Evolutionary conservation across 2,113 vertebrate species (phyloP), one percentile per base, ranked within the genome.

Genomic region (Cranoglanis bouderius): DNA sequence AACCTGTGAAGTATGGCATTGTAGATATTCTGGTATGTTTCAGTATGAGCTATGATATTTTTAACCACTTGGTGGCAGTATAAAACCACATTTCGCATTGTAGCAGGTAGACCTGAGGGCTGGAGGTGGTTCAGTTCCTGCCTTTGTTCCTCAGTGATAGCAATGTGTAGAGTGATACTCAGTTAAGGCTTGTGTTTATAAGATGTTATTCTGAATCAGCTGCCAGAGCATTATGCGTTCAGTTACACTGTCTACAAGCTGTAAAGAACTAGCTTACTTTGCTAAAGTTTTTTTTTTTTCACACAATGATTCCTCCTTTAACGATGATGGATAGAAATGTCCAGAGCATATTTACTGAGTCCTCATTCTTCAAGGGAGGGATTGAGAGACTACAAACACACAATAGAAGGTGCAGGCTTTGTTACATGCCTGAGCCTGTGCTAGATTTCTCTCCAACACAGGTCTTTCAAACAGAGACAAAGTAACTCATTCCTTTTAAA

Each of bases 401-500:
- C 14, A 84, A 80, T 43, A 72, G 61, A 89, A 82, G 82, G 19
- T 86, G 55, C 82, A 46, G 74, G 53, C 46, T 77, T 57, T 75
- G 43, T 61, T 86, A 57, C 88, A 85, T 84, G 86, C 57, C 87
- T 83, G 55, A 80, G 67, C 88, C 75, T 82, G 88, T 46, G 38
- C 85, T 43, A 77, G 43, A 51, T 19, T 40, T 72, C 19, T 55
- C 75, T 57, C 38, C 55, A 59, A 19, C 35, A 88, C 59, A 74
- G 21, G 49, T 82, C 32, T 82, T 8, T 29, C 21, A 75, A 80
- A 67, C 13, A 67, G 35, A 78, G 35, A 67, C 83, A 57, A 80
- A 87, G 70, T 72, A 65, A 32, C 40, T 63, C 35, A 70, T 21
- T 32, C 14, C 59, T 16, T 24, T 51, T 84, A 19, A 84, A 26